These are phyloP conservation scores for Ypsolopha scabrella DNA, from an alignment of 2,888 invertebrate genomes.

Conservation along the genomic window DNA sequence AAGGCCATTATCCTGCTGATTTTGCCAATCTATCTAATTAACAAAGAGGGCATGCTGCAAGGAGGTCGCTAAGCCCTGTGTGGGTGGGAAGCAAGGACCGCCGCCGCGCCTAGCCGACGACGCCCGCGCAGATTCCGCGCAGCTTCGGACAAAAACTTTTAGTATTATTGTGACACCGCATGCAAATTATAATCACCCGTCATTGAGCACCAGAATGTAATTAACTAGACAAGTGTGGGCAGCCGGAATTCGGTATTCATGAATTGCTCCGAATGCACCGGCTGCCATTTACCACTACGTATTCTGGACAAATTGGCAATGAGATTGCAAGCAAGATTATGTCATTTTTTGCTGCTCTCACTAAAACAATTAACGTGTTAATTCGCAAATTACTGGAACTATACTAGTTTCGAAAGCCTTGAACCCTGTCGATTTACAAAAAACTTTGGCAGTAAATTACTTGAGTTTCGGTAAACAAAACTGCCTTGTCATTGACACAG, in stretches of 20 bases:
- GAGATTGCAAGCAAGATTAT: constrained; percentile 7
- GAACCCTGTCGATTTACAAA: too few relatives aligned
- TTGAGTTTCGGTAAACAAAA: too few relatives aligned
- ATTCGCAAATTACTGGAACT: too few relatives aligned
- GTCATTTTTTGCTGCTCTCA: constrained; percentile 5
- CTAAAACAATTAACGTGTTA: neutral
- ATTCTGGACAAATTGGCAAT: constrained; percentile 9
- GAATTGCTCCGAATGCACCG: constrained; percentile 5
- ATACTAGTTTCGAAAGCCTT: too few relatives aligned
- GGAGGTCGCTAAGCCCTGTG: too few relatives aligned
- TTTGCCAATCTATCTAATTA: neutral
- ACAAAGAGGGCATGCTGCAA: neutral
- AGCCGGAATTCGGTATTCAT: constrained; percentile 6
- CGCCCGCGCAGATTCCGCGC: too few relatives aligned
- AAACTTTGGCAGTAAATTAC: too few relatives aligned
- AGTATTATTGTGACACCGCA: constrained; percentile 33
- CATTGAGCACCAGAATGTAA: constrained; percentile 16
- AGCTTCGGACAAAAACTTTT: constrained; percentile 6
- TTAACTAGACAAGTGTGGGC: constrained; percentile 5
- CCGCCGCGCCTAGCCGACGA: too few relatives aligned
- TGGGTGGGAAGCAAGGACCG: too few relatives aligned
- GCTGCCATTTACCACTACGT: constrained; percentile 2
- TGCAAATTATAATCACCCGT: constrained; percentile 43
- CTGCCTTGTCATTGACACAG: too few relatives aligned
- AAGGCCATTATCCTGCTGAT: neutral